Evolutionary conservation across 2,888 invertebrate genomes (phyloP).

Genomic region (Melanostoma scalare): DNA sequence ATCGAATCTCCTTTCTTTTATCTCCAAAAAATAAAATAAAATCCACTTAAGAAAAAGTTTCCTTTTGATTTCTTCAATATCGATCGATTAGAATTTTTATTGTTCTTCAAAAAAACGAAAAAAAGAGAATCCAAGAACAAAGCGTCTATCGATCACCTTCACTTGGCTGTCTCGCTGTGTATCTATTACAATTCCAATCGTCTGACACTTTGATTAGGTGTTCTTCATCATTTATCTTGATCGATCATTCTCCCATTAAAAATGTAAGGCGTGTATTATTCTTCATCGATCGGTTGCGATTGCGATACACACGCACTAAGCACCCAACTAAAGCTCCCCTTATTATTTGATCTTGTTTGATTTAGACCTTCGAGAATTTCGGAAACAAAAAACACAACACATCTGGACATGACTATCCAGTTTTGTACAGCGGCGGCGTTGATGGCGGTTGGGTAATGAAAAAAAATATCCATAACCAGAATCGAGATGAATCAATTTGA

Average conservation of each 20-base stretch:
- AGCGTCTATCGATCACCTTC: conserved; percentile 69
- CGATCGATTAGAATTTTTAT: conserved; percentile 67
- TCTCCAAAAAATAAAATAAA: conserved; percentile 23
- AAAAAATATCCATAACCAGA: conserved; percentile 60
- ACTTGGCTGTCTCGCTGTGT: conserved; percentile 14
- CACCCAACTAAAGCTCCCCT: conserved; percentile 42
- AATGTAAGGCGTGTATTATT: conserved; percentile 19
- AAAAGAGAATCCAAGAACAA: conserved; percentile 40
- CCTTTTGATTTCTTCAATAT: conserved; percentile 15
- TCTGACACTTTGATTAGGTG: conserved; percentile 70
- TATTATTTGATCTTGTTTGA: conserved; percentile 39
- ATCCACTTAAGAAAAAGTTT: conserved; percentile 45
- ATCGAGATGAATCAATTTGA: conserved; percentile 71
- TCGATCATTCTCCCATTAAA: conserved; percentile 60
- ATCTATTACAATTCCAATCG: conserved; percentile 63
- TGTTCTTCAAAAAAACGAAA: conserved; percentile 33
- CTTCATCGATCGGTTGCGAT: conserved; percentile 1
- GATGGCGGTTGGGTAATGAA: conserved; percentile 61
- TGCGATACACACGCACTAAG: neutral
- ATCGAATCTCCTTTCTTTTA: conserved; percentile 44
- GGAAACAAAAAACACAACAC: conserved; percentile 6
- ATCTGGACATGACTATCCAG: conserved; percentile 36
- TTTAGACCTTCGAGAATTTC: conserved; percentile 49
- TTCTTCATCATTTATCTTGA: conserved; percentile 71
- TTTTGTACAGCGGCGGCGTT: conserved; percentile 47